Conservation (phyloP, 2,888 invertebrate genomes). For the Eupithecia pulchellata region DNA sequence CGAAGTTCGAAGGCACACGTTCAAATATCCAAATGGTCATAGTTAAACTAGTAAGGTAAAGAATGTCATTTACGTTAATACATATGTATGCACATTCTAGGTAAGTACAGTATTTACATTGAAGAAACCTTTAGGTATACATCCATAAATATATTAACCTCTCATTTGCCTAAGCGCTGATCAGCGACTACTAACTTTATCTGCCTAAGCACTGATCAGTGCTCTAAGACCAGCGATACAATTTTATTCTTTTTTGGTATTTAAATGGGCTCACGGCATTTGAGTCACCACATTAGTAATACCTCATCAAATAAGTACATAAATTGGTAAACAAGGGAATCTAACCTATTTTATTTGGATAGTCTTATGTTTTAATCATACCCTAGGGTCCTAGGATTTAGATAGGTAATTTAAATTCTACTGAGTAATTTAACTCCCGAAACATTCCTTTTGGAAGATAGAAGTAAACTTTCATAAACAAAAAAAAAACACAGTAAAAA, state of each 20-base stretch:
- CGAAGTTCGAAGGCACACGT: constrained; percentile 55
- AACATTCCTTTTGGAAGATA: not conserved
- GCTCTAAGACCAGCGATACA: too few species aligned
- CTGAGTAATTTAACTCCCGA: not conserved
- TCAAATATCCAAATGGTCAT: constrained; percentile 21
- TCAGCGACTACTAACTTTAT: too few species aligned
- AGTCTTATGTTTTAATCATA: not conserved
- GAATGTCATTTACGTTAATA: not conserved
- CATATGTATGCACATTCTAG: not conserved
- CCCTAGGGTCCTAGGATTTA: not conserved
- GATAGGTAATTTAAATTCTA: not conserved
- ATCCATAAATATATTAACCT: not conserved
- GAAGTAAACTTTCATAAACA: not conserved
- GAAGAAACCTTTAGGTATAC: not conserved
- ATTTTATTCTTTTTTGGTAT: too few species aligned
- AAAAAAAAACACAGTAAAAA: not conserved
- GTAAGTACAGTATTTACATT: not conserved
- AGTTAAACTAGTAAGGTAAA: not conserved
- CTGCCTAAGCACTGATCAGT: too few species aligned
- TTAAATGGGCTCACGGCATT: not conserved
- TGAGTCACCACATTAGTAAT: not conserved
- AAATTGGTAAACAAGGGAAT: not conserved
- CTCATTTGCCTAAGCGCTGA: too few species aligned
- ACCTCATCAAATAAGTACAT: not conserved
- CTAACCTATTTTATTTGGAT: constrained; percentile 1